A percentile compares a stretch with the other conserved stretches of the same genome.
Conservation (phyloP, 2,113 vertebrate genomes). For the Siniperca chuatsi region DNA sequence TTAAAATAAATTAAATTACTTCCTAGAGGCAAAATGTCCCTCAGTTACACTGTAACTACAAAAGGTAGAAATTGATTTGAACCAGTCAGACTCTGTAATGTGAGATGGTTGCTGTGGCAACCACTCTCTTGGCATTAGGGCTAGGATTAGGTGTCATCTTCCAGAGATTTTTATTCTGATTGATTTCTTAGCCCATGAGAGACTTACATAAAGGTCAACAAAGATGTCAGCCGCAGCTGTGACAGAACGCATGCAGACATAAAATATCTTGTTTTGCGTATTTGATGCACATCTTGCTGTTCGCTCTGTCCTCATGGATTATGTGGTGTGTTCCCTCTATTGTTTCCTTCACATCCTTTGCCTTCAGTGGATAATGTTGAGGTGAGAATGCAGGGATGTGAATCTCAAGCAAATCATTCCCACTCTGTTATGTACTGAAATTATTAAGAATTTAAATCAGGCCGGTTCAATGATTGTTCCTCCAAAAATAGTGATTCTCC, state of each 20-base stretch:
- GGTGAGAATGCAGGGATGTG: neutral
- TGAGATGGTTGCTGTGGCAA: neutral
- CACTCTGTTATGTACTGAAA: too few relatives aligned
- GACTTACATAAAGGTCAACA: neutral
- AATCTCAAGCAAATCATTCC: neutral
- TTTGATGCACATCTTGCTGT: neutral
- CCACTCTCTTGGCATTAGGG: neutral
- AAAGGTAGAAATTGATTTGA: conserved; percentile 12
- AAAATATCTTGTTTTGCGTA: neutral
- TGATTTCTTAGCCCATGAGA: neutral
- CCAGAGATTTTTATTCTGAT: neutral
- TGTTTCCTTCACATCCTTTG: neutral
- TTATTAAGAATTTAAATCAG: neutral
- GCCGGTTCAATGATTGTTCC: neutral
- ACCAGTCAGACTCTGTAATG: neutral
- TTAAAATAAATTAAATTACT: neutral
- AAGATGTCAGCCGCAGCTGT: conserved; percentile 1
- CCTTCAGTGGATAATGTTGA: neutral
- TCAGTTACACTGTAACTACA: neutral
- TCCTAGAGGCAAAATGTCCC: neutral
- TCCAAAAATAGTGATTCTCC: neutral
- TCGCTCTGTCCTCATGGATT: neutral
- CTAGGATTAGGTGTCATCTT: conserved; percentile 24
- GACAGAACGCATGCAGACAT: neutral
- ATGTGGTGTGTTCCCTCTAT: neutral